Conservation (phyloP, 2,888 invertebrate genomes). For the Chrysolina americana region DNA sequence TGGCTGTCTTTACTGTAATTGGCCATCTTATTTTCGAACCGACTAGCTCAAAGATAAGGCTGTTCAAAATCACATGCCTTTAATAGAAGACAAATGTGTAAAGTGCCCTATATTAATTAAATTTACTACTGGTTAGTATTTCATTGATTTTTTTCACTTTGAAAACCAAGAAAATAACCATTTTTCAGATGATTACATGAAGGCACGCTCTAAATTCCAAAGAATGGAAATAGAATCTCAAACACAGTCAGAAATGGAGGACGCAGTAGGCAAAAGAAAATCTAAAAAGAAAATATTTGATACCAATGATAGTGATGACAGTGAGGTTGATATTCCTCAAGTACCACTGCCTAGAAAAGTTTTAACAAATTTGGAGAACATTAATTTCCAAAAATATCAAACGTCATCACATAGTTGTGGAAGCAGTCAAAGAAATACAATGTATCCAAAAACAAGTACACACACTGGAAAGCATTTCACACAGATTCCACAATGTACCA, state of each 20-base stretch:
- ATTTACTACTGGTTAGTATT: conserved; percentile 28
- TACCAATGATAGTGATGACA: conserved; percentile 4
- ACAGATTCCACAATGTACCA: no score
- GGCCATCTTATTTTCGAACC: conserved; percentile 21
- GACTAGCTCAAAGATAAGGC: conserved; percentile 23
- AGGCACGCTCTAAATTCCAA: conserved; percentile 25
- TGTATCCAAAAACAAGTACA: no score
- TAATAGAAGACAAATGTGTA: conserved; percentile 23
- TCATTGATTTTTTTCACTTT: conserved; percentile 6
- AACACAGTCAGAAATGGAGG: conserved; percentile 22
- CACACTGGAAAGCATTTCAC: no score
- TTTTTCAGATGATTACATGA: conserved; percentile 26
- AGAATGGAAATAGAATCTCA: conserved; percentile 21
- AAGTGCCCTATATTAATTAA: conserved; percentile 23
- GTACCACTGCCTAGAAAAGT: conserved; percentile 19
- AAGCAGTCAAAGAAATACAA: no score
- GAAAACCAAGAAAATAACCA: background rate
- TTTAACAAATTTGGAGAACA: conserved; percentile 16
- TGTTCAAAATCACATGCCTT: conserved; percentile 14
- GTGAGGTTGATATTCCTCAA: background rate
- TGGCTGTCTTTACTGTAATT: conserved; percentile 27
- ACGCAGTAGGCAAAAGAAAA: conserved; percentile 21
- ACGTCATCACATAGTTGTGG: no score
- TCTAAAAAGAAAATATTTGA: conserved; percentile 18
- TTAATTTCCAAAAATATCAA: conserved; percentile 14